Evolutionary conservation across 2,113 vertebrate species (phyloP).

Genomic region (Triplophysa dalaica): DNA sequence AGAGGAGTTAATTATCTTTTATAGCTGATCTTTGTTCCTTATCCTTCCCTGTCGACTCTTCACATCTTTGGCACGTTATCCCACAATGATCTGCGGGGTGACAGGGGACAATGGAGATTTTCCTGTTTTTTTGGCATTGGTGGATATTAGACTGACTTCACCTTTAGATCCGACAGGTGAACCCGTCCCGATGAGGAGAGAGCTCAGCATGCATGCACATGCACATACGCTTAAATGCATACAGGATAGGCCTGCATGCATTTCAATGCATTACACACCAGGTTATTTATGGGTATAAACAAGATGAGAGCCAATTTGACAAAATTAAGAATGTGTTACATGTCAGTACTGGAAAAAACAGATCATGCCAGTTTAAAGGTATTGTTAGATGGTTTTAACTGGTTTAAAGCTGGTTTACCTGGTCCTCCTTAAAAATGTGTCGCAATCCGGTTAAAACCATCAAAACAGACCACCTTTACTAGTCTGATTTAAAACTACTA

Average conservation of each 20-base stretch:
- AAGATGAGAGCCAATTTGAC: no score
- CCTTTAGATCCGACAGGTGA: conserved; percentile 34
- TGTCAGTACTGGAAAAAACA: no score
- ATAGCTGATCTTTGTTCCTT: neutral
- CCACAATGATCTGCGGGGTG: conserved; percentile 13
- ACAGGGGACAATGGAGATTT: conserved; percentile 7
- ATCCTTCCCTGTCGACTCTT: conserved; percentile 23
- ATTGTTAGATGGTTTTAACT: no score
- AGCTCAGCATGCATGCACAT: neutral
- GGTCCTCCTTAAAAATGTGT: no score
- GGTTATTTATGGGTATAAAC: no score
- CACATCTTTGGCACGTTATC: conserved; percentile 21
- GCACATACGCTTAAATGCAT: neutral
- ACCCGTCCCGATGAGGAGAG: neutral
- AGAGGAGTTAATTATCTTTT: conserved; percentile 20
- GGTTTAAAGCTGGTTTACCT: no score
- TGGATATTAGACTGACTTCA: conserved; percentile 40
- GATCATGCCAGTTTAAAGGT: no score
- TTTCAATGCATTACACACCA: no score
- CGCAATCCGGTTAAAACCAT: no score
- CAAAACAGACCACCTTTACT: no score
- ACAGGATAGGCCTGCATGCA: neutral
- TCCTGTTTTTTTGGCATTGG: conserved; percentile 8
- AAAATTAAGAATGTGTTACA: no score
- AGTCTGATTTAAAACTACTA: no score